Evolutionary conservation across 2,797 vertebrate genomes (phyloP), one percentile per base, ranked within the genome.

Genomic region (Pangasius sanitwongsei): DNA sequence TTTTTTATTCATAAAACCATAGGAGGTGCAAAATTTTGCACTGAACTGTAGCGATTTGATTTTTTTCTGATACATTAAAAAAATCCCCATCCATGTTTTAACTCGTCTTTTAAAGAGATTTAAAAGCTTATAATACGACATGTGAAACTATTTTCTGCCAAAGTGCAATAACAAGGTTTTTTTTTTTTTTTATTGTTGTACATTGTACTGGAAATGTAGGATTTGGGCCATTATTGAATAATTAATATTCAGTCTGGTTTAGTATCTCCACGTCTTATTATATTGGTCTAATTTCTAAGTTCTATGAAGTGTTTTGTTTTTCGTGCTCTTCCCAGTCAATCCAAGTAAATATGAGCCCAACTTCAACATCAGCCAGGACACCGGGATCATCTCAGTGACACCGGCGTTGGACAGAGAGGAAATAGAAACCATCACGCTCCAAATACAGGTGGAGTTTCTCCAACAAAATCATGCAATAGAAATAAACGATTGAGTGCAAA

Each of bases 391-490:
- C 87, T 92, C 94, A 84, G 91, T 97, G 67, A n/a, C 1, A 11
- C 89, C 78, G 0, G 0, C 53, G 41, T 2, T 97, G 37, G 95
- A 97, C 94, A 94, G 96, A 91, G 97, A 97, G 91, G 86, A 90
- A 55, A 92, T 96, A 91, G 89, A 90, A 0, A 80, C 61, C 20
- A 88, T 97, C 67, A 78, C 92, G 4, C 20, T 97, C 85, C 83
- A 59, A 90, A 95, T 97, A 90, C 93, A 96, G 96, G 97, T 97
- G 59, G 8, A 6, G 0, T 20, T 81, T 85, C 65, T 34, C 25
- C 28, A 53, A 48, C 25, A 12, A 6, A 82, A 37, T 82, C 5
- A 1, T 65, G 9, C 9, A 48, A 6, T 25, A 25, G 9, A 48
- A 6, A 80, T 34, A 20, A 37, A 81, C n/a, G 0, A 59, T 11